Evolutionary conservation across 2,888 invertebrate species (phyloP).

Genomic region (Lasioglossum pauxillum): DNA sequence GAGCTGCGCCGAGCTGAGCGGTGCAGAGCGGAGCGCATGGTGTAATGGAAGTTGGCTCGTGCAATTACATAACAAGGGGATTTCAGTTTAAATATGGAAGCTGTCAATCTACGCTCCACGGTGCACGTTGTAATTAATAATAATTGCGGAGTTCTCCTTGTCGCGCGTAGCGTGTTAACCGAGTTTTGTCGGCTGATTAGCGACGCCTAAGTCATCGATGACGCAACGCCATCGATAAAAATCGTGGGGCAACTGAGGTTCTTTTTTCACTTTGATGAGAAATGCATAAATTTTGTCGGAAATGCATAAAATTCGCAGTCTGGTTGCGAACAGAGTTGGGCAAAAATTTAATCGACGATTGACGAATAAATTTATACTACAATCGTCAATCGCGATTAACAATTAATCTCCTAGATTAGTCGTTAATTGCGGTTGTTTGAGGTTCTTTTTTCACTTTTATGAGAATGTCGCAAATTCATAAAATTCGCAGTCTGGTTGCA

Average conservation of each 20-base stretch:
- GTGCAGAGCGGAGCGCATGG: background rate
- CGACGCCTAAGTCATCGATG: background rate
- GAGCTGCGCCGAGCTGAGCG: background rate
- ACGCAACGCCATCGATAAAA: background rate
- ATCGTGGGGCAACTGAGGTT: background rate
- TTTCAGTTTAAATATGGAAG: constrained; percentile 51
- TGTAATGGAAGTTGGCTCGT: constrained; percentile 36
- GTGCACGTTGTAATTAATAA: constrained; percentile 46
- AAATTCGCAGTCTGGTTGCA: too few species aligned
- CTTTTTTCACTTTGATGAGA: background rate
- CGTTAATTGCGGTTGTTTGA: too few species aligned
- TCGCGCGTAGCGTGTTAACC: constrained; percentile 33
- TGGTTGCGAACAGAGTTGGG: too few species aligned
- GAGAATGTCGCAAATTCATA: too few species aligned
- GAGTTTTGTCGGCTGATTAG: constrained; percentile 39
- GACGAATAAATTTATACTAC: too few species aligned
- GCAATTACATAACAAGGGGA: constrained; percentile 52
- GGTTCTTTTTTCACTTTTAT: too few species aligned
- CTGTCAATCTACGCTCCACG: constrained; percentile 39
- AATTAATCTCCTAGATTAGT: too few species aligned
- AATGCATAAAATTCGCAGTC: too few species aligned
- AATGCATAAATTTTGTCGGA: background rate
- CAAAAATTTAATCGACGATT: too few species aligned
- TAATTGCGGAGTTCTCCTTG: constrained; percentile 38
- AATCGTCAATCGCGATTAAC: too few species aligned